Evolutionary conservation across 2,797 vertebrate species (phyloP).

Genomic region (Hydrocynus forskahlii): DNA sequence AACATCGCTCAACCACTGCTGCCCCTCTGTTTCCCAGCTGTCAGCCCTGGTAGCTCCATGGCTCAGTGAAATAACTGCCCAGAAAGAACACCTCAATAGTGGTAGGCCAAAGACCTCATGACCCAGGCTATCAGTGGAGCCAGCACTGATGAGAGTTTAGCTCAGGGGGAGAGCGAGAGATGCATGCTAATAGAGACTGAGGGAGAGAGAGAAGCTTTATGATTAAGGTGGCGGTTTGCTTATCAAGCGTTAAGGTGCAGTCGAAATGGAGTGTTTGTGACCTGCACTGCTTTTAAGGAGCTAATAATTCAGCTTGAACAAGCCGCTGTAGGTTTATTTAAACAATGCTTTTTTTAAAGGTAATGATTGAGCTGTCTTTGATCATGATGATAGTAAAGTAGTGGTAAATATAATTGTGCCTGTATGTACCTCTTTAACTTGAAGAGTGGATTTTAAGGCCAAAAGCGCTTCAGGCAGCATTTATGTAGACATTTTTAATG

Average conservation of each 20-base stretch:
- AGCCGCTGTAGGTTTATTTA: too few species aligned
- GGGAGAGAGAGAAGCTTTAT: neutral
- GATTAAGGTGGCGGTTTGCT: neutral
- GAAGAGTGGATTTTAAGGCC: too few species aligned
- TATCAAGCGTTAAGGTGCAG: neutral
- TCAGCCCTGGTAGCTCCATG: neutral
- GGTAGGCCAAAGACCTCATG: neutral
- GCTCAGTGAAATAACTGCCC: neutral
- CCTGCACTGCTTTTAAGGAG: neutral
- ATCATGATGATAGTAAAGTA: too few species aligned
- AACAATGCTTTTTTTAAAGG: too few species aligned
- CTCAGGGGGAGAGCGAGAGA: neutral
- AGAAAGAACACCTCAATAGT: neutral
- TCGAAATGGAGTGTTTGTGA: neutral
- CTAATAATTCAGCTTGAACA: too few species aligned
- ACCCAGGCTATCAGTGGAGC: neutral
- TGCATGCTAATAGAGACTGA: neutral
- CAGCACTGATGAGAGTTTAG: neutral
- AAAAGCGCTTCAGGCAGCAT: too few species aligned
- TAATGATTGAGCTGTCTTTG: too few species aligned
- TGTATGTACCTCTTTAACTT: too few species aligned
- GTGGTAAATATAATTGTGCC: too few species aligned
- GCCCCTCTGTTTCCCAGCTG: slow-evolving; percentile 1
- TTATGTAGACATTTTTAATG: too few species aligned
- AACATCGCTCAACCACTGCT: neutral